phyloP scores from a whole-genome alignment of 1,140 invertebrate species.

The Andricus grossulariae region DNA sequence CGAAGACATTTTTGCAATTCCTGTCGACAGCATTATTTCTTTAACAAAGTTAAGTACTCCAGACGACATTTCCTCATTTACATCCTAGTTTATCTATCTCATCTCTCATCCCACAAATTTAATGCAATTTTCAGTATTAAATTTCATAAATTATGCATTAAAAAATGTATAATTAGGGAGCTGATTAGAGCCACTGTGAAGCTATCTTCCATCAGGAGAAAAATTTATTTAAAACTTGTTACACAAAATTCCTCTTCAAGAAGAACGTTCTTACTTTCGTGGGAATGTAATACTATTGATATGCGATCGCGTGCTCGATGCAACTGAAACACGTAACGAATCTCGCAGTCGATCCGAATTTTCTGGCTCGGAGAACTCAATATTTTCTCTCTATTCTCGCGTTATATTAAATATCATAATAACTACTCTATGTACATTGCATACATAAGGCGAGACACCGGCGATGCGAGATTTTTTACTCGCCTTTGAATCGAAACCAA shows the following conservation, averaged over 20 bases:
- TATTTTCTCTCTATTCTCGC: conserved; percentile 48
- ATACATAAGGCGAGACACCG: conserved; percentile 46
- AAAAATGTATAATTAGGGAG: no score
- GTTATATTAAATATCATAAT: conserved; percentile 56
- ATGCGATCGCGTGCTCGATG: conserved; percentile 32
- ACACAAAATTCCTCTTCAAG: neutral
- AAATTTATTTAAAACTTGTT: no score
- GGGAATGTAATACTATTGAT: conserved; percentile 23
- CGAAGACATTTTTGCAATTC: conserved; percentile 25
- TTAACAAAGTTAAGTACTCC: conserved; percentile 17
- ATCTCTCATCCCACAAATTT: neutral
- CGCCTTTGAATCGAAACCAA: neutral
- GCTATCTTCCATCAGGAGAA: no score
- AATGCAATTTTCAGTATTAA: neutral
- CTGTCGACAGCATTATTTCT: conserved; percentile 9
- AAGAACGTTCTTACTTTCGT: neutral
- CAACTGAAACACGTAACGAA: conserved; percentile 11
- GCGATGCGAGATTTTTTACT: conserved; percentile 39
- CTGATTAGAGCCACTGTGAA: no score
- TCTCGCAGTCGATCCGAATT: conserved; percentile 12
- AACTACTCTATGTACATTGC: conserved; percentile 65
- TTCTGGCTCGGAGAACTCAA: conserved; percentile 42
- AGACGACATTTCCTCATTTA: conserved; percentile 18
- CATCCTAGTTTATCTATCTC: neutral
- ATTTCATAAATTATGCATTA: no score